Conservation (phyloP, 2,113 vertebrate genomes). For the Sinocyclocheilus grahami region DNA sequence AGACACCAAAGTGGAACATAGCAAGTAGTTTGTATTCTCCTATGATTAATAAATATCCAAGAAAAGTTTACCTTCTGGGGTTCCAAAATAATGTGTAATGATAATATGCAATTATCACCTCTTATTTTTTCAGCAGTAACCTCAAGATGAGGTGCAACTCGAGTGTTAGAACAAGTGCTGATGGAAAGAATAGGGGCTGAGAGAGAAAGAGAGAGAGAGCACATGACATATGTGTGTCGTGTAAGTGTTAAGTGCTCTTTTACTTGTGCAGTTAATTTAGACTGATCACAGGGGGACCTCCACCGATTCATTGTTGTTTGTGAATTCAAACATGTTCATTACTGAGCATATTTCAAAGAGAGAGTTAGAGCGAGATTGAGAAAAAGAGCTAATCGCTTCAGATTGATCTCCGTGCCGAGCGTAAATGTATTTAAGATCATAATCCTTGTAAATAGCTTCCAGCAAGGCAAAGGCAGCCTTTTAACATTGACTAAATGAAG, state of each 20-base stretch:
- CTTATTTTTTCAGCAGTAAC: slow-evolving; percentile 82
- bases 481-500: slow-evolving; percentile 75
- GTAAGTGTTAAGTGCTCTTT: slow-evolving; percentile 59
- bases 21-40: slow-evolving; percentile 62
- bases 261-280: slow-evolving; percentile 57
- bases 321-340: slow-evolving; percentile 42
- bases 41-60: slow-evolving; percentile 83
- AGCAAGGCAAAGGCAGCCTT: slow-evolving; percentile 75
- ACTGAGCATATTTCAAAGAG: slow-evolving; percentile 40
- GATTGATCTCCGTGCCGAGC: slow-evolving; percentile 70
- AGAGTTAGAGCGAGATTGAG: slow-evolving; percentile 49
- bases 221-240: slow-evolving; percentile 50
- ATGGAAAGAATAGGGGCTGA: slow-evolving; percentile 52
- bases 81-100: slow-evolving; percentile 89
- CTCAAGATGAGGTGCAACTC: slow-evolving; percentile 63
- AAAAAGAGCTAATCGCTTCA: slow-evolving; percentile 55
- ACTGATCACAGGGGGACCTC: slow-evolving; percentile 50
- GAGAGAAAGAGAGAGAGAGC: slow-evolving; percentile 40
- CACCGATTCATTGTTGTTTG: slow-evolving; percentile 57
- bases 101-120: slow-evolving; percentile 96
- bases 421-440: slow-evolving; percentile 71
- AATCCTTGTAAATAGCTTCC: slow-evolving; percentile 78
- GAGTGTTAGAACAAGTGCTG: slow-evolving; percentile 63
- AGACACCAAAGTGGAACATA: slow-evolving; percentile 20
- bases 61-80: slow-evolving; percentile 80